Evolutionary conservation across 2,113 vertebrate genomes (phyloP), one percentile per base, ranked within the genome.

Genomic region (Calidris pugnax): DNA sequence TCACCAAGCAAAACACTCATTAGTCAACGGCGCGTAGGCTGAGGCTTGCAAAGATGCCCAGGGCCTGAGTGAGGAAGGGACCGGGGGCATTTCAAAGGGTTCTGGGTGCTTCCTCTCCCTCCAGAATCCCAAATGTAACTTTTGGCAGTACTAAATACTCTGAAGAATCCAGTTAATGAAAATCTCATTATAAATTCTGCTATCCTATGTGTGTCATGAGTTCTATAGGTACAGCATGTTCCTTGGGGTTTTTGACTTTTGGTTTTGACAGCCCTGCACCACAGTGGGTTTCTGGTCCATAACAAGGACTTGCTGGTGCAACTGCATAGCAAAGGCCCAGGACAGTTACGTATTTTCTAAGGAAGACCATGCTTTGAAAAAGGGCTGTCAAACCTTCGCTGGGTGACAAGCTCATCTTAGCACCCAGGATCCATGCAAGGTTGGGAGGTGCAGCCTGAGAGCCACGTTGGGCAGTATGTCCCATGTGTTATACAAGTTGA

Each of bases 1-100:
- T 96, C 78, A 2, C 96, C 93, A 94, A 93, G 90, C 79, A 96
- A 95, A 97, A 56, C 89, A 72, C 55, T 77, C 92, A 32, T 91
- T 90, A 97, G 79, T 53, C 55, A 39, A 33, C 24, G 80, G n/a
- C 5, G 2, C 0, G 0, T 2, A 45, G 85, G 63, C 69, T 80
- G 91, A 77, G 62, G 14, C n/a, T 75, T 89, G 71, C 53, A 41
- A 68, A 85, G 64, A 26, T 10, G n/a, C 71, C 80, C 78, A 33
- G 24, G 9, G 23, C 33, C 27, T 14, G 66, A 33, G 47, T 1
- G 0, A 73, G 26, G 67, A 37, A 73, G 32, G 66, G 32, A 75
- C 37, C 2, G 3, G 32, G 21, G 10, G 3, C 13, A 28, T 92
- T 84, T 80, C 48, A 59, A 73, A 88, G 68, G 37, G 33, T 32